Conservation (phyloP, 2,797 vertebrate genomes). For the Chelidonichthys spinosus region DNA sequence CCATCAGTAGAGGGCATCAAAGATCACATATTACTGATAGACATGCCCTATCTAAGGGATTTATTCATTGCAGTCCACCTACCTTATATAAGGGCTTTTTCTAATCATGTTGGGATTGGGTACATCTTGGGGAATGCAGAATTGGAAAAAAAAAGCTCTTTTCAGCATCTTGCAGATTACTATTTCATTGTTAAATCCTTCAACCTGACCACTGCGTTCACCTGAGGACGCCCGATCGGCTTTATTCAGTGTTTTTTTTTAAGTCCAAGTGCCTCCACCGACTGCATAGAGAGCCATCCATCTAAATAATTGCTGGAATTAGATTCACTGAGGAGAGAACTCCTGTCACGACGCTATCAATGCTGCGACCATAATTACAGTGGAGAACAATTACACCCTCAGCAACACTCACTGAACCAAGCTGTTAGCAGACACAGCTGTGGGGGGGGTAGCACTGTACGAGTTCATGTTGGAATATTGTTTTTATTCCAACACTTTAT, state of each 20-base stretch:
- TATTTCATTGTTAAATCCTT: neutral
- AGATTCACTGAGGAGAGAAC: conserved; percentile 16
- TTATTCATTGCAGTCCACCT: neutral
- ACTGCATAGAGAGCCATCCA: conserved; percentile 9
- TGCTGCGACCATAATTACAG: conserved; percentile 30
- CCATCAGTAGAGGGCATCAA: conserved; percentile 23
- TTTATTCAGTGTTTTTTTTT: neutral
- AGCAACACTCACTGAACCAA: conserved; percentile 7
- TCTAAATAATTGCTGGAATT: conserved; percentile 50
- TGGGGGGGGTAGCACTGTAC: conserved; percentile 20
- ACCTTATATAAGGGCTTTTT: neutral
- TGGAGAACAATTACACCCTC: conserved; percentile 33
- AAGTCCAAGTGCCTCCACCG: no score
- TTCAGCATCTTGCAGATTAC: neutral
- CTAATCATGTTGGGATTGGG: neutral
- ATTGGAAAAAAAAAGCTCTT: neutral
- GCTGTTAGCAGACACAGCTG: conserved; percentile 19
- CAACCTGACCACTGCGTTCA: neutral
- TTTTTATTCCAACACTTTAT: no score
- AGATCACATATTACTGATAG: neutral
- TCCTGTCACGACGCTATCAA: neutral
- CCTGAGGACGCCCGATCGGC: neutral
- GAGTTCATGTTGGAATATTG: conserved; percentile 19
- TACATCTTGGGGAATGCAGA: neutral
- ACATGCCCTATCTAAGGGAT: neutral